Base-by-base conservation (phyloP, 1,140 invertebrate genomes). In the Drosophila mauritiana region DNA sequence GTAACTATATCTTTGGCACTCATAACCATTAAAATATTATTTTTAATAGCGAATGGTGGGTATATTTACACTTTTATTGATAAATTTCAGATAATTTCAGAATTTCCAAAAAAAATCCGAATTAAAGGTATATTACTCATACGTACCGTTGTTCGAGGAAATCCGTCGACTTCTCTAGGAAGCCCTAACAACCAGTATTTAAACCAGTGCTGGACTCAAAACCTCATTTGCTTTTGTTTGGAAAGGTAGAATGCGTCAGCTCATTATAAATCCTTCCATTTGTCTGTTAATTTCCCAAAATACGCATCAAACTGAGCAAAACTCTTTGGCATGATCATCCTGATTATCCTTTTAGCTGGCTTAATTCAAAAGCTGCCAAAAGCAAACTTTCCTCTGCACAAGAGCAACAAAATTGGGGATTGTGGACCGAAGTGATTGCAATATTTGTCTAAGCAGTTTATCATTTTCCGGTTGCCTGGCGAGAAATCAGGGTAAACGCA, bases 361-460 rank as follows among this genome's bases (percentile, higher is more conserved):
- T 65, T 17, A 51, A 40, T 52, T 43, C 39, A 36, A 42, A 58
- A 27, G 8, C 37, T 58, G 40, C 34, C 40, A 73, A 39, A 67
- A 25, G 57, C 13, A 63, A 62, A 56, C 48, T 22, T 52, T 36
- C 55, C 25, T 36, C 20, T 20, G 22, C 31, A 7, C 25, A 53
- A 20, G 27, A 40, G 17, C 20, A 40, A 40, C 37, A 57, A 51
- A 22, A 11, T 17, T 17, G 46, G 17, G 46, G 13, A 74, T 22
- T 54, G 37, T 27, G 46, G 39, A 63, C 73, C 17, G 64, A 84
- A 76, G 68, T 79, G 62, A 78, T 81, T 70, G 74, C 49, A 62
- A 75, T 72, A 81, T 78, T 75, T 78, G 46, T 75, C 69, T 65
- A 70, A 75, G 78, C 54, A 86, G 82, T 86, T 86, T 81, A 81